Percentiles rank a stretch among this genome's conserved stretches.
These are phyloP conservation scores for Apocheima hispidaria DNA, from an alignment of 2,888 invertebrate genomes.

Conservation along the genomic window DNA sequence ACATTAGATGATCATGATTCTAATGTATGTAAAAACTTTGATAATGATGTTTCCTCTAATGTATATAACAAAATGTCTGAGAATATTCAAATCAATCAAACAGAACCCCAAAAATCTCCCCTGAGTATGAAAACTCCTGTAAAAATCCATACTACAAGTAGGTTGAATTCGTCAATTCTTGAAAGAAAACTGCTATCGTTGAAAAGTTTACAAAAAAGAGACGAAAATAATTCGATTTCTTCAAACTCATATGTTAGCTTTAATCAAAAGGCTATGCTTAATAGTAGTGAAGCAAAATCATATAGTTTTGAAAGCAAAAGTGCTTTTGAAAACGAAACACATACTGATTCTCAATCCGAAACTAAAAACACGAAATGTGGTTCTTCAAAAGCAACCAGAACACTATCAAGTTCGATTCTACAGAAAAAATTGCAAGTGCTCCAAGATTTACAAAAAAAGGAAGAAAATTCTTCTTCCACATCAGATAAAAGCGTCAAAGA, in stretches of 20 bases:
- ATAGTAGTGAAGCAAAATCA: not conserved
- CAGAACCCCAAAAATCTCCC: not conserved
- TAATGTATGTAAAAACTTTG: not conserved
- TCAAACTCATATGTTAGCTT: conserved; percentile 20
- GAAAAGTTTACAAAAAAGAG: conserved; percentile 6
- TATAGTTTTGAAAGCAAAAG: not conserved
- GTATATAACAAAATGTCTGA: not conserved
- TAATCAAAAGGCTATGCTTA: not conserved
- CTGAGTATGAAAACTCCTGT: not conserved
- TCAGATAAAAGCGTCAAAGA: conserved; percentile 28
- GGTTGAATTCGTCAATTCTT: conserved; percentile 8
- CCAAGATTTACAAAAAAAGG: not conserved
- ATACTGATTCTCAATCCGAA: not conserved
- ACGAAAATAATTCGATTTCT: conserved; percentile 6
- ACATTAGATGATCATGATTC: not conserved
- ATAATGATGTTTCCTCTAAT: not conserved
- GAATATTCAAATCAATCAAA: not conserved
- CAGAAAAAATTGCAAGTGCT: not conserved
- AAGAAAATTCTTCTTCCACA: not conserved
- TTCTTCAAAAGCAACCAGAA: not conserved
- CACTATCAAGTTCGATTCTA: not conserved
- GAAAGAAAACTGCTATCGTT: conserved; percentile 8
- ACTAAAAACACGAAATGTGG: not conserved
- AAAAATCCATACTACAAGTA: not conserved
- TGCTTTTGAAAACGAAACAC: not conserved